Evolutionary conservation across 2,797 vertebrate genomes (phyloP), one percentile per base, ranked within the genome.

Genomic region (Myotis planiceps): DNA sequence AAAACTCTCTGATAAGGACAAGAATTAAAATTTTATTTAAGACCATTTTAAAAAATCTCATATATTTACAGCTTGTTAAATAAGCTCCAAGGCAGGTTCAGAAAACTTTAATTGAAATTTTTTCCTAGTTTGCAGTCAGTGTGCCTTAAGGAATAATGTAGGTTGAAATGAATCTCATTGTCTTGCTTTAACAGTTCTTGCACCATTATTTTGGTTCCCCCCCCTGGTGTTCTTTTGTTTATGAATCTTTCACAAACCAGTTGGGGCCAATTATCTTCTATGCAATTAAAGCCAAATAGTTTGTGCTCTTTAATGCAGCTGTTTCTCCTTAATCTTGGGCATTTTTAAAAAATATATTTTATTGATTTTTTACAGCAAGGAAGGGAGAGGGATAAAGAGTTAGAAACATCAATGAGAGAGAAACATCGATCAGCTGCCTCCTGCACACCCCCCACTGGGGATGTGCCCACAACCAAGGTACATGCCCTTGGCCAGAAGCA

Each of bases 201-300:
- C 32, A 18, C 55, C 58, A 71, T 84, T 95, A 55, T 92, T 94
- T 92, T 42, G 42, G 47, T 89, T 81, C 5, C 29, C 9, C n/a
- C 51, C 25, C 55, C 92, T 66, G 37, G 58, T 87, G 37, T 95
- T 88, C 82, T 88, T 95, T 96, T 95, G 79, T 97, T 97, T 96
- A 76, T n/a, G 58, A 71, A 74, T 93, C 74, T 90, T 93, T 96
- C 71, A 83, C 18, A 96, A 86, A 79, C 63, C 79, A 95, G 6
- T 29, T 66, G 83, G 53, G 45, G 51, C 29, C 80, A 97, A 83
- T 93, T 94, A 84, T 94, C 32, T 92, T 91, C 49, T 37, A 60
- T 13, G 21, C 13, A 96, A 87, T 96, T 91, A 96, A 95, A 95
- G 90, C 94, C 69, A 89, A 90, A 83, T 82, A 58, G 49, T 66